Base-by-base conservation (phyloP, 2,888 invertebrate species). In the Volucella bombylans region DNA sequence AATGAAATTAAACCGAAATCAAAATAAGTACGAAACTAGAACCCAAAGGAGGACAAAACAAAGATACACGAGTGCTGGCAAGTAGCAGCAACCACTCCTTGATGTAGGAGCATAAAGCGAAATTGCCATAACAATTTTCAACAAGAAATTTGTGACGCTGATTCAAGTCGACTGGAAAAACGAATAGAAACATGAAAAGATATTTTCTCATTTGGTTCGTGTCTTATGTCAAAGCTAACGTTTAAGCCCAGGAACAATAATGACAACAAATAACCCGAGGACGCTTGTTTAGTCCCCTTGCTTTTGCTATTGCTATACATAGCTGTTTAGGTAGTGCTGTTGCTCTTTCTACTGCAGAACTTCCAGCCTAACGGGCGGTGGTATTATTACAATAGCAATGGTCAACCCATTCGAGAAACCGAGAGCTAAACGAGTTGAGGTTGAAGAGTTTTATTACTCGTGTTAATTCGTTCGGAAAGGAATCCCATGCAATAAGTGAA, bases 391-490 rank as follows among this genome's bases (percentile, higher is more conserved):
- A 71, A 49, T 61, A 50, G 62, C 72, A 54, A 62, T 72, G 81
- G 68, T 72, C 72, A 81, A 79, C 65, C 69, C 69, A 69, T 79
- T 79, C 64, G 50, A 79, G 65, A 43, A 77, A 72, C 64, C 67
- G 71, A 49, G 62, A 59, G 47, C 65, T 59, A 74, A 83, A 83
- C 74, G 59, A 80, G 74, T 71, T 79, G 57, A 65, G 69, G 69
- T 74, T 83, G 54, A 65, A 59, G 74, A 68, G 72, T 69, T 83
- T 83, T 61, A 85, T 81, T 81, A 54, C 71, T 85, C 55, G 71
- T 85, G 85, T 77, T 81, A 77, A 85, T 85, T 85, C 81, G 55
- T 76, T 81, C 41, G 81, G 81, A 85, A 85, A 47, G 57, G 61
- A 72, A 71, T 85, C 62, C 76, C 52, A 50, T 77, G 85, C 81